phyloP scores from a whole-genome alignment of 2,888 invertebrate species.

The Empis stercorea region DNA sequence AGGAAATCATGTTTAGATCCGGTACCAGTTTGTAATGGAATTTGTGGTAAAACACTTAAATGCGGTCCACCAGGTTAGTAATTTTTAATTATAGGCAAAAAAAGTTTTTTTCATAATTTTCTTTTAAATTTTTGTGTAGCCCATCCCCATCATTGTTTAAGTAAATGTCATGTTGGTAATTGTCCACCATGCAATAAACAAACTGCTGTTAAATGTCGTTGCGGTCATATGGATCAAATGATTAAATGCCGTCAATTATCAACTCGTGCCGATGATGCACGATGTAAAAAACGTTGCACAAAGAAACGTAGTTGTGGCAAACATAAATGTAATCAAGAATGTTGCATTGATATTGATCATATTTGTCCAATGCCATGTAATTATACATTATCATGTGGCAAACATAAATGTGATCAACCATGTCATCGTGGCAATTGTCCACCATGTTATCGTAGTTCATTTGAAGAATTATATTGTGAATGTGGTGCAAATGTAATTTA shows the following conservation, averaged over 20 bases:
- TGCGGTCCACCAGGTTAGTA: slow-evolving; percentile 53
- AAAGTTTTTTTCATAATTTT: slow-evolving; percentile 1
- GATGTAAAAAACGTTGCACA: slow-evolving; percentile 82
- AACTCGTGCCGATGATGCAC: slow-evolving; percentile 55
- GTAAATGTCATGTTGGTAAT: slow-evolving; percentile 50
- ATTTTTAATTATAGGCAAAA: too few species aligned
- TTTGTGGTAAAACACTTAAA: slow-evolving; percentile 48
- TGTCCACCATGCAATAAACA: slow-evolving; percentile 68
- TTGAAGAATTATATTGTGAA: slow-evolving; percentile 82
- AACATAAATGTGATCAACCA: slow-evolving; percentile 74
- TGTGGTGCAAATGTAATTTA: slow-evolving; percentile 77
- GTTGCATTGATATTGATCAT: slow-evolving; percentile 81
- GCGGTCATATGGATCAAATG: slow-evolving; percentile 72
- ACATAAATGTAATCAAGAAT: slow-evolving; percentile 79
- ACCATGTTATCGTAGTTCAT: slow-evolving; percentile 63
- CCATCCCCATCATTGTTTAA: slow-evolving; percentile 51
- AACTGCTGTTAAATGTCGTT: slow-evolving; percentile 68
- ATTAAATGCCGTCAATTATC: slow-evolving; percentile 61
- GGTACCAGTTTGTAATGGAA: slow-evolving; percentile 65
- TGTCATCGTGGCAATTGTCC: slow-evolving; percentile 82
- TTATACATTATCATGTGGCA: slow-evolving; percentile 70
- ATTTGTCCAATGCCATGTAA: slow-evolving; percentile 73
- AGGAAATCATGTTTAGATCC: slow-evolving; percentile 65
- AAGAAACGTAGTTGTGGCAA: slow-evolving; percentile 77
- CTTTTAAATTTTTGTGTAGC: slow-evolving; percentile 23